These are phyloP conservation scores for Microcebus jonahi DNA, from an alignment of 2,113 vertebrate genomes.

Conservation along the genomic window DNA sequence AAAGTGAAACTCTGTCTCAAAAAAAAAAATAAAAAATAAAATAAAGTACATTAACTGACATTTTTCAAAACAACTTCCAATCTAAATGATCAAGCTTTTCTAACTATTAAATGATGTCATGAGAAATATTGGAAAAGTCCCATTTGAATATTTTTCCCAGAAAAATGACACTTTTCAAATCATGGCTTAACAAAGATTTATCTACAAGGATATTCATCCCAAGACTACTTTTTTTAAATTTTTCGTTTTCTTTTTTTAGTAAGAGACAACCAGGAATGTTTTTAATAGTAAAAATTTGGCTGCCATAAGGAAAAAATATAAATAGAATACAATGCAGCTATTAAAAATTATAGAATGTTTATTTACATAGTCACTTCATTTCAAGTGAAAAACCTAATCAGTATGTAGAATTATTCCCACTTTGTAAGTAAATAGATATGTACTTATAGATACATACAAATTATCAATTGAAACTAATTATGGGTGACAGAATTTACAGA, in stretches of 20 bases:
- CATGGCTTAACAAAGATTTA: neutral
- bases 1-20: too few relatives aligned
- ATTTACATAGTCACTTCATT: neutral
- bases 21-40: neutral
- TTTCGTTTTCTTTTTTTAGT: neutral
- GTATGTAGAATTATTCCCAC: neutral
- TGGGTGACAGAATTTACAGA: neutral
- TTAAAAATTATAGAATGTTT: neutral
- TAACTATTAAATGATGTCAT: conserved; percentile 1
- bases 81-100: neutral
- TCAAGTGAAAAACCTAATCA: neutral
- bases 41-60: neutral
- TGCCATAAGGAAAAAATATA: neutral
- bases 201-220: neutral
- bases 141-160: neutral
- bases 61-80: conserved; percentile 7
- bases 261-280: neutral
- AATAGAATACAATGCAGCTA: neutral
- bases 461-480: neutral
- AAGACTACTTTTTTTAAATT: neutral
- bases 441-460: neutral
- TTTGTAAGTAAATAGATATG: conserved; percentile 5
- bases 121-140: neutral
- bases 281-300: neutral
- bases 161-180: conserved; percentile 25